Conservation (phyloP, 2,888 invertebrate genomes). For the Oxystoma pomonae region DNA sequence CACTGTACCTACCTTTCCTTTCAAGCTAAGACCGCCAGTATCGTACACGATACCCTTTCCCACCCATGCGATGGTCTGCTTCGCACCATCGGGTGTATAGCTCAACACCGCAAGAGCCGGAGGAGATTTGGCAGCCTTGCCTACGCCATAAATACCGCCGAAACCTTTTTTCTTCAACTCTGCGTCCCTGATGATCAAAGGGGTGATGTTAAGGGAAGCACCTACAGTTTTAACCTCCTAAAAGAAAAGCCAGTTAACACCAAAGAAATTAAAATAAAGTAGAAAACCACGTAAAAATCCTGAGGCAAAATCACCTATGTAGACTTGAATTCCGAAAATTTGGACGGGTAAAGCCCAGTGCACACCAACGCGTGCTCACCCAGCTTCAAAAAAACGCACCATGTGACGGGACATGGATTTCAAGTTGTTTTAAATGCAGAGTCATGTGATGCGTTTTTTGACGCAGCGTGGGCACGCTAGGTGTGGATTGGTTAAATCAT, state of each 20-base stretch:
- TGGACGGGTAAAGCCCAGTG: too few species aligned
- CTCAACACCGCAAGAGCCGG: slow-evolving; percentile 65
- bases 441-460: too few species aligned
- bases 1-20: slow-evolving; percentile 68
- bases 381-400: too few species aligned
- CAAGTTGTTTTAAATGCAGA: too few species aligned
- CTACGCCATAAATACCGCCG: slow-evolving; percentile 86
- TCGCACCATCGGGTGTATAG: slow-evolving; percentile 57
- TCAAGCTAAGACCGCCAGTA: slow-evolving; percentile 89
- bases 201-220: slow-evolving; percentile 59
- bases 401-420: too few species aligned
- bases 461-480: too few species aligned
- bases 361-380: too few species aligned
- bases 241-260: slow-evolving; percentile 8
- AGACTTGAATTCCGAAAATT: too few species aligned
- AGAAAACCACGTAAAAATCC: too few species aligned
- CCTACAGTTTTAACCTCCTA: slow-evolving; percentile 67
- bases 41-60: slow-evolving; percentile 95
- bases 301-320: too few species aligned
- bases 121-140: slow-evolving; percentile 65
- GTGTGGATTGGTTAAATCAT: too few species aligned
- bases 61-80: slow-evolving; percentile 75
- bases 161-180: slow-evolving; percentile 72
- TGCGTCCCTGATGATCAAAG: slow-evolving; percentile 72
- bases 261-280: too few species aligned